phyloP scores from a whole-genome alignment of 1,140 invertebrate genomes.

The Drosophila bocki region DNA sequence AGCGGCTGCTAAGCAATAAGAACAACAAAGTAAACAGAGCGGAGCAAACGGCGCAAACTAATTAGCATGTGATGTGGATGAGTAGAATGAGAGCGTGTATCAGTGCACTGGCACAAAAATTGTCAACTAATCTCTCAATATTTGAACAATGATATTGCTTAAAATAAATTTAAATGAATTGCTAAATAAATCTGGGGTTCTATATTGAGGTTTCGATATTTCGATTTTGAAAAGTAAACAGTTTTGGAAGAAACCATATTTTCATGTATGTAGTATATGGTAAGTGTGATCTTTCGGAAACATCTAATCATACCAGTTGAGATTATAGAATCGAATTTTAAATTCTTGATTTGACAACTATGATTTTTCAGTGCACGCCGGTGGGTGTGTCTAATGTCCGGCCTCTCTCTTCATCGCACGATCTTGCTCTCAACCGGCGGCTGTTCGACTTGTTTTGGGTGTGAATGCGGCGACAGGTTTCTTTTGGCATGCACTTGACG shows the following conservation, averaged over 20 bases:
- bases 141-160: not conserved
- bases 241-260: not conserved
- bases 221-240: not conserved
- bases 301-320: too few species aligned
- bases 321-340: not conserved
- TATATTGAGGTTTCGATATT: not conserved
- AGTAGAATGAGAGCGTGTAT: conserved; percentile 33
- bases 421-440: conserved; percentile 9
- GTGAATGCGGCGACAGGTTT: conserved; percentile 68
- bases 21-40: conserved; percentile 58
- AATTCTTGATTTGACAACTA: too few species aligned
- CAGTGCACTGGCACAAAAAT: not conserved
- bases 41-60: conserved; percentile 56
- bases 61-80: conserved; percentile 67
- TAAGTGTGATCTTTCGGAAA: not conserved
- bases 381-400: conserved; percentile 64
- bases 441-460: conserved; percentile 49
- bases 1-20: conserved; percentile 5
- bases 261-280: not conserved
- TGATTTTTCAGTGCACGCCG: not conserved
- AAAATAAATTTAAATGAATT: too few species aligned
- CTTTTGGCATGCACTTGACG: conserved; percentile 66
- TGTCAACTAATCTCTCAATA: not conserved
- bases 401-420: conserved; percentile 6
- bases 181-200: not conserved